Percentiles rank a stretch among this genome's conserved stretches.
Evolutionary conservation across 2,888 invertebrate genomes (phyloP).

Genomic region (Crossocerus cetratus): DNA sequence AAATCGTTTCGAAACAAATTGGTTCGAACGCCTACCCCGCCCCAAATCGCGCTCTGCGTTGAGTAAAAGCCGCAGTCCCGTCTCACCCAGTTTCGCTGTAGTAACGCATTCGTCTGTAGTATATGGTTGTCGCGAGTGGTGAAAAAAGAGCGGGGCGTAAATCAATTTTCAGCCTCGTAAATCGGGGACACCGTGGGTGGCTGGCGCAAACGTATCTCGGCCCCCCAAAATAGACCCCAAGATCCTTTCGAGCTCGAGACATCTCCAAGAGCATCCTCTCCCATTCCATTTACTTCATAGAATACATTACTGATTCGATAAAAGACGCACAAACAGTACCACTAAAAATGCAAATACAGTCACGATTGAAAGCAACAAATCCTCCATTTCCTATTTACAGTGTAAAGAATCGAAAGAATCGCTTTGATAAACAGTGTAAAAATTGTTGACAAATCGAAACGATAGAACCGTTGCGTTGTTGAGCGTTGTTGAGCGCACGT

Average conservation of each 20-base stretch:
- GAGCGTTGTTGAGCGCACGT: background rate
- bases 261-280: conserved; percentile 8
- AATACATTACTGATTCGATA: no score
- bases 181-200: conserved; percentile 13
- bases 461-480: no score
- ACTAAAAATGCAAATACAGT: no score
- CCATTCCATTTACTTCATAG: no score
- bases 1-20: background rate
- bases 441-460: no score
- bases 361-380: no score
- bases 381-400: no score
- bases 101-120: background rate
- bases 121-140: conserved; percentile 1
- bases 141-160: conserved; percentile 16
- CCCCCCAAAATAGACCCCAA: conserved; percentile 30
- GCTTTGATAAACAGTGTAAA: no score
- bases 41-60: background rate
- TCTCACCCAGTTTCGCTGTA: conserved; percentile 7
- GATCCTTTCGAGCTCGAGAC: conserved; percentile 9
- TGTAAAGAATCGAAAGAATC: no score
- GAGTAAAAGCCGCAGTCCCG: background rate
- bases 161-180: conserved; percentile 36
- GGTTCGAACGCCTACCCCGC: background rate
- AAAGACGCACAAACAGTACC: no score
- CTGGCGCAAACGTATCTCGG: background rate